Evolutionary conservation across 1,140 invertebrate species (phyloP), one percentile per base, ranked within the genome.

Genomic region (Neotoxoptera formosana): DNA sequence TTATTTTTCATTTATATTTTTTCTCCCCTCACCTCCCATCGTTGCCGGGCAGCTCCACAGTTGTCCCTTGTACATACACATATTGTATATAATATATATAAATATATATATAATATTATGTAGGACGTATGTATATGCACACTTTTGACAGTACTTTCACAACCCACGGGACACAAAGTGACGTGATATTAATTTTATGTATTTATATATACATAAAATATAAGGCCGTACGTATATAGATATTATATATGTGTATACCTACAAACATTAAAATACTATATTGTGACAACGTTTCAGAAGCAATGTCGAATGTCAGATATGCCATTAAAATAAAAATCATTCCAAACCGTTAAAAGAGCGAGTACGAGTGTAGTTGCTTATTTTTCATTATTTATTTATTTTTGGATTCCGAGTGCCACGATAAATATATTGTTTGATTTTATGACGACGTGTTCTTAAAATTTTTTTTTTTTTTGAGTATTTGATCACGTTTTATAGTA

Each of bases 281-380:
- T 23, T 83, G 76, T 47, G 84, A 86, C 23, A 47, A 86, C 41
- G 23, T 86, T 47, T 86, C 41, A 84, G 3, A 11, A 45, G 11
- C 23, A 41, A 84, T 41, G 36, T 41, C 36, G 9, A 41, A 84
- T 41, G 81, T 83, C 34, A n/a, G 60, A n/a, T n/a, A 4, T 67
- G 60, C 30, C 60, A 76, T 76, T 76, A 76, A 76, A 76, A 76
- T 76, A 76, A 76, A 76, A 67, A 76, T 76, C 14, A 76, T 76
- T 76, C 17, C 2, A 0, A n/a, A 20, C 30, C 30, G 60, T 20
- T 76, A 76, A 76, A 76, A 76, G 11, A 76, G 60, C 60, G 6
- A 76, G 14, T 34, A n/a, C 4, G 23, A n/a, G 60, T n/a, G n/a
- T 41, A 41, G 41, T 76, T 76, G 1, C n/a, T n/a, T n/a, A 76